Conservation (phyloP, 2,888 invertebrate genomes). For the Monoplex corrugatus region DNA sequence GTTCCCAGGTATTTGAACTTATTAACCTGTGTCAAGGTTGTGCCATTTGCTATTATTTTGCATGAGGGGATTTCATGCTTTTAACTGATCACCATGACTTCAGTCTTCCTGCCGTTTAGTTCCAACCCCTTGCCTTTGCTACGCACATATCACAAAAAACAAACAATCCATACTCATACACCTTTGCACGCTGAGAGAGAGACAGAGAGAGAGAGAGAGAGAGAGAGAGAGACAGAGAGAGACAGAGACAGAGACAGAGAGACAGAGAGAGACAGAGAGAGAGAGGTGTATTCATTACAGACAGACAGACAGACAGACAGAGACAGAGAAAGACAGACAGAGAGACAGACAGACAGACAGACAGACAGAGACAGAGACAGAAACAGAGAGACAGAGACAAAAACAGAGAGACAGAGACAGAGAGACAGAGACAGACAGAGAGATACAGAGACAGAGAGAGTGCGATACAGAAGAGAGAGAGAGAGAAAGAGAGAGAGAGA, state of each 20-base stretch:
- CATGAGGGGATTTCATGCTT: too few species aligned
- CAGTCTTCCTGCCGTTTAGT: too few species aligned
- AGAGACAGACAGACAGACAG: background rate
- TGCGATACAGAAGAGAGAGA: background rate
- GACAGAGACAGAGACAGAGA: background rate
- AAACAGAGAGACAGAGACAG: background rate
- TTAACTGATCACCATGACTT: too few species aligned
- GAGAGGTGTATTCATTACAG: background rate
- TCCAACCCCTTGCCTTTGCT: too few species aligned
- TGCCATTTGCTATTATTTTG: too few species aligned
- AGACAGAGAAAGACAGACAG: background rate
- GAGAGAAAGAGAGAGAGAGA: background rate
- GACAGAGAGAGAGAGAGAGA: background rate
- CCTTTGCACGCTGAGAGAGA: background rate
- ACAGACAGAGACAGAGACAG: background rate
- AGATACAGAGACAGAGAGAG: background rate
- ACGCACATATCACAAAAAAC: too few species aligned
- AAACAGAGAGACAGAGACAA: background rate
- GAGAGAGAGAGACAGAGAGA: conserved; percentile 8
- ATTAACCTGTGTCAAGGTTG: too few species aligned
- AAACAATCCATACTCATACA: too few species aligned
- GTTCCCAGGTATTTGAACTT: too few species aligned
- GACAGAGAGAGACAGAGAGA: conserved; percentile 7
- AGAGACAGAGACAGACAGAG: background rate
- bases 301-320: background rate